Conservation (phyloP, 2,797 vertebrate genomes). For the Squalus acanthias region DNA sequence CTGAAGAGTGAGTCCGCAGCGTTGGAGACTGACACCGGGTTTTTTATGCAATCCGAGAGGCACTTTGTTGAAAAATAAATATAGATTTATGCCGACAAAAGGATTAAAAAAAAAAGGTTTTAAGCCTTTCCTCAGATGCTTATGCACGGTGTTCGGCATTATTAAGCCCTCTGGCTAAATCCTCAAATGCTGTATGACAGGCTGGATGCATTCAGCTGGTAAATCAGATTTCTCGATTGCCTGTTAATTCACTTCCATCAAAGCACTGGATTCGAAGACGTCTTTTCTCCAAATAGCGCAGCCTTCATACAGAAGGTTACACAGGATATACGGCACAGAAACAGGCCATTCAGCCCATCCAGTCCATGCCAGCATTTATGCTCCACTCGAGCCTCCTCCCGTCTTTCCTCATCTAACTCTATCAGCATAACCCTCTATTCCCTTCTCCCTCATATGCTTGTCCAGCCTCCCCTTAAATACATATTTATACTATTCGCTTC, state of each 20-base stretch:
- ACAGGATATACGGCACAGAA: too few species aligned
- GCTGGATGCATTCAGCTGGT: conserved; percentile 15
- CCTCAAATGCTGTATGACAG: conserved; percentile 20
- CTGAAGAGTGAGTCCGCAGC: neutral
- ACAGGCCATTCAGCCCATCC: too few species aligned
- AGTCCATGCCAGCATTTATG: too few species aligned
- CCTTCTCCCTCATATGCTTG: too few species aligned
- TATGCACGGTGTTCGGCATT: neutral
- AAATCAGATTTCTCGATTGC: conserved; percentile 27
- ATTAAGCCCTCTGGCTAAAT: conserved; percentile 33
- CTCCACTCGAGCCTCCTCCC: too few species aligned
- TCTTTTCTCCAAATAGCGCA: neutral
- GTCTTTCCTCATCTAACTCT: too few species aligned
- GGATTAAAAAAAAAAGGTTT: conserved; percentile 29
- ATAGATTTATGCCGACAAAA: conserved; percentile 32
- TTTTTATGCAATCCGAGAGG: neutral
- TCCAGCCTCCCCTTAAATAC: too few species aligned
- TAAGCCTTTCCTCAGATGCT: neutral
- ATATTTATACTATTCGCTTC: too few species aligned
- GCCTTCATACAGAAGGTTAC: neutral
- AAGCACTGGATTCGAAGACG: neutral
- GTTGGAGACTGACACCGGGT: neutral
- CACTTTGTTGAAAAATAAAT: conserved; percentile 36
- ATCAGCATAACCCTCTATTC: too few species aligned
- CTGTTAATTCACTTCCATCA: conserved; percentile 29